These are phyloP conservation scores for Rhinoderma darwinii DNA, from an alignment of 2,113 vertebrate species.

Conservation along the genomic window DNA sequence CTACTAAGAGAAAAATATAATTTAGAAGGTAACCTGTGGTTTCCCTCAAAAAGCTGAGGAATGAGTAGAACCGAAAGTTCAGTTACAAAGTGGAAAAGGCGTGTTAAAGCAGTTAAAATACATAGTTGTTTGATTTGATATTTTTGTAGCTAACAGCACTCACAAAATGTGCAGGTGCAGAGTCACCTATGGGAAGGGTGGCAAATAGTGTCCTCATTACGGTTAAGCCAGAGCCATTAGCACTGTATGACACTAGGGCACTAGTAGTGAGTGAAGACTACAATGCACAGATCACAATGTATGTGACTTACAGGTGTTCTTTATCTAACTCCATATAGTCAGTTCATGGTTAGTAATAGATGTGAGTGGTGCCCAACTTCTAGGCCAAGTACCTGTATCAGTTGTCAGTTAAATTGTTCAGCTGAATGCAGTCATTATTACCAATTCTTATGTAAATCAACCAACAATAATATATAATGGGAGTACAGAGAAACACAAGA, in stretches of 20 bases:
- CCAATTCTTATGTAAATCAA: no score
- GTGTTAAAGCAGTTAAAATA: conserved; percentile 40
- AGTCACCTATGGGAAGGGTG: not conserved
- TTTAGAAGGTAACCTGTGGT: conserved; percentile 40
- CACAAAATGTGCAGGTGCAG: conserved; percentile 5
- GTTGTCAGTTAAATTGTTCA: no score
- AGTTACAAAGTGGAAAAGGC: conserved; percentile 49
- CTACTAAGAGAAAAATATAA: conserved; percentile 25
- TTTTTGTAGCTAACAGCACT: conserved; percentile 31
- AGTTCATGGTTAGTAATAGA: not conserved
- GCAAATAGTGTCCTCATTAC: not conserved
- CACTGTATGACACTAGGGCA: not conserved
- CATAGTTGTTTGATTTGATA: not conserved
- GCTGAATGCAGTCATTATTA: no score
- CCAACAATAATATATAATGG: no score
- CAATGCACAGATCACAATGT: not conserved
- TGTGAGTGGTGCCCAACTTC: no score
- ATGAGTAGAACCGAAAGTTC: conserved; percentile 55
- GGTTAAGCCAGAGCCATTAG: not conserved
- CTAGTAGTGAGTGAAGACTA: not conserved
- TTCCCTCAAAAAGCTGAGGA: conserved; percentile 29
- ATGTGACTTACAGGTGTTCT: not conserved
- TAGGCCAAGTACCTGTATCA: no score
- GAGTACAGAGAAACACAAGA: no score
- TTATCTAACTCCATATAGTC: not conserved